Evolutionary conservation across 2,888 invertebrate genomes (phyloP), one percentile per base, ranked within the genome.

Genomic region (Rhingia rostrata): DNA sequence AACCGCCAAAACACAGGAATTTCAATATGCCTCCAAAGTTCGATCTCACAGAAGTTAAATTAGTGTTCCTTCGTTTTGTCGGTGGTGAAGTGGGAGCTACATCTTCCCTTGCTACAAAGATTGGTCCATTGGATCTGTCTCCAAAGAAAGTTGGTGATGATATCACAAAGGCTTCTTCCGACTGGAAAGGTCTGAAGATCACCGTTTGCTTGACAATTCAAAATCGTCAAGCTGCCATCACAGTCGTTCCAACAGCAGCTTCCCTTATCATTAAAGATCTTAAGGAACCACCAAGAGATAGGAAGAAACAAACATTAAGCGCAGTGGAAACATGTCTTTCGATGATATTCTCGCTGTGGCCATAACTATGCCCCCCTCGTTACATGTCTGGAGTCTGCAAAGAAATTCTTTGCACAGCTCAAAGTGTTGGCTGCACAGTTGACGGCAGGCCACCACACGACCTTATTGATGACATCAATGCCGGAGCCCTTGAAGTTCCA

Each of bases 71-170:
- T 91, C 94, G 98, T 92, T 99, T 98, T 92, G 98, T 99, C 87
- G 99, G 99, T 90, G 99, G 99, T 90, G 99, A 99, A 95, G 98
- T 99, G 64, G 99, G 99, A 91, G 99, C 99, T 86, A 99, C 99
- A 86, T 98, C 99, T 69, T 97, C 99, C 9, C 94, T 99, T 91
- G 99, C 99, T 88, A 99, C 99, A 51, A 99, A 99, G 94, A 99
- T 99, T 89, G 99, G 99, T 95, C 99, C 99, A 37, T 94, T 99
- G 83, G 99, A 99, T 95, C 93, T 99, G 94, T 99, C 99, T 49
- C 99, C 99, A 74, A 99, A 99, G 92, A 99, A 99, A 94, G 96
- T 99, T 89, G 99, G 99, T 93, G 99, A 99, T 93, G 99, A 99
- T 92, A 99, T 99, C 90, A 99, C 99, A 86, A 99, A 99, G 92